These are phyloP conservation scores for Menura novaehollandiae DNA, from an alignment of 2,113 vertebrate genomes.

Conservation along the genomic window DNA sequence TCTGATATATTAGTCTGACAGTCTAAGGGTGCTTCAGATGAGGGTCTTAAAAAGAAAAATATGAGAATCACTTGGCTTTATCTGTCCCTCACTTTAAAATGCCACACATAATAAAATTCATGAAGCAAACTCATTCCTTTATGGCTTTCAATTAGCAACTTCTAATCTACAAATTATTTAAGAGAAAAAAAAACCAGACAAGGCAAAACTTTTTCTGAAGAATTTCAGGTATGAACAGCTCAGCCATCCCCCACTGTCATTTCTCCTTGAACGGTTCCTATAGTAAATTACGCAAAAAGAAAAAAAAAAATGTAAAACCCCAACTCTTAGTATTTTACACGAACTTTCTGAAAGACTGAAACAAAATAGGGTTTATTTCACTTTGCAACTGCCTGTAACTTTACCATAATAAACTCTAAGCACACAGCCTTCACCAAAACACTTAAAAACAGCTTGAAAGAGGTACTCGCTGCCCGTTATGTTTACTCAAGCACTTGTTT, in stretches of 20 bases:
- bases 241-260: not conserved
- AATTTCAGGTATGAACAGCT: conserved; percentile 71
- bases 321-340: not conserved
- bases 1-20: not conserved
- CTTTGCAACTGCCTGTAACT: not conserved
- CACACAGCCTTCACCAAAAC: not conserved
- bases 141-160: not conserved
- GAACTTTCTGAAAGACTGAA: not conserved
- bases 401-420: conserved; percentile 8
- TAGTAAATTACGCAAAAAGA: not conserved
- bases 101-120: not conserved
- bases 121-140: not conserved
- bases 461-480: conserved; percentile 18
- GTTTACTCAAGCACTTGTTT: conserved; percentile 72
- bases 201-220: conserved; percentile 35
- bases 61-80: not conserved
- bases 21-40: not conserved
- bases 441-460: conserved; percentile 35
- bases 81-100: not conserved
- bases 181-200: not conserved
- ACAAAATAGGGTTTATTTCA: not conserved
- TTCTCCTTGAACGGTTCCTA: not conserved
- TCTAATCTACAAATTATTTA: conserved; percentile 42
- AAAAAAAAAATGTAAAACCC: fast-evolving
- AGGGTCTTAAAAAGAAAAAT: not conserved